phyloP scores from a whole-genome alignment of 2,113 vertebrate genomes.

The Pantherophis guttatus region DNA sequence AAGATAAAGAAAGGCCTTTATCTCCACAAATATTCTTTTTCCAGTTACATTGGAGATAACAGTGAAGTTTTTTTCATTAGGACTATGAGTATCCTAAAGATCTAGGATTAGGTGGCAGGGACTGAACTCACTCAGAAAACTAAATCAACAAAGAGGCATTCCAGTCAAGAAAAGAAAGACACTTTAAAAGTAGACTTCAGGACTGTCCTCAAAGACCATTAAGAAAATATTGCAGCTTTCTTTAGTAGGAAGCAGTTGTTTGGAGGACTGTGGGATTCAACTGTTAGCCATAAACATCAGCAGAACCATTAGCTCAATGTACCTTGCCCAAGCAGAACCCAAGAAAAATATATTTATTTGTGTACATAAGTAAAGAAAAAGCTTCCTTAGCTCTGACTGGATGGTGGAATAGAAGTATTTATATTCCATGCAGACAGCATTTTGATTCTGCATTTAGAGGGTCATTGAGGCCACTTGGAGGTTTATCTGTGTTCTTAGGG shows the following conservation, averaged over 20 bases:
- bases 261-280: background rate
- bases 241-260: background rate
- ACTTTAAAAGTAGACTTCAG: background rate
- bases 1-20: background rate
- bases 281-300: background rate
- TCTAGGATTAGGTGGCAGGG: background rate
- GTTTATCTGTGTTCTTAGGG: too few relatives aligned
- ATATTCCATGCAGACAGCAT: too few relatives aligned
- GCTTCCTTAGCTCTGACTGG: too few relatives aligned
- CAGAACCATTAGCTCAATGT: background rate
- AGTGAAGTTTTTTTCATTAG: background rate
- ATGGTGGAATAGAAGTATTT: too few relatives aligned
- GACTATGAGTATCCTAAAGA: background rate
- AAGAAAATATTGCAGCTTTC: background rate
- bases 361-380: background rate
- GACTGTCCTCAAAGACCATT: background rate
- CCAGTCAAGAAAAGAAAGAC: background rate
- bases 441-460: too few relatives aligned
- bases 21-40: background rate
- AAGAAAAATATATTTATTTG: background rate
- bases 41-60: background rate
- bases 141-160: background rate
- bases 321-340: background rate
- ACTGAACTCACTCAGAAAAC: background rate
- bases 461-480: too few relatives aligned